phyloP scores from a whole-genome alignment of 2,797 vertebrate genomes.

The Neopelma chrysocephalum region DNA sequence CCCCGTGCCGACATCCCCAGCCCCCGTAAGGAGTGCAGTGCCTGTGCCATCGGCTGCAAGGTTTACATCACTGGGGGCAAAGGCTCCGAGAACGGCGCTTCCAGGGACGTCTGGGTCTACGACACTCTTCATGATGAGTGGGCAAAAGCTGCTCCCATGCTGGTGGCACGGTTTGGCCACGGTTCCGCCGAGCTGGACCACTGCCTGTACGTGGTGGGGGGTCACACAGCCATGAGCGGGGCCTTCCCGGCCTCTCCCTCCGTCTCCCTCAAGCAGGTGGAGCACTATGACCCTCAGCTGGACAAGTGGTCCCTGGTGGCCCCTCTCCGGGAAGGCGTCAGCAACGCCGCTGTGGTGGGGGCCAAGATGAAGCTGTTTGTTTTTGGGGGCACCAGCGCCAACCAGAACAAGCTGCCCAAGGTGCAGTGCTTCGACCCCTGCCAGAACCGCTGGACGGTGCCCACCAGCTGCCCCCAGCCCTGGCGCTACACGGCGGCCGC shows the following conservation, averaged over 20 bases:
- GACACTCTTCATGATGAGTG: slow-evolving; percentile 96
- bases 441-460: slow-evolving; percentile 96
- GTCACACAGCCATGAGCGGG: slow-evolving; percentile 92
- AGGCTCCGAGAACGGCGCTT: slow-evolving; percentile 95
- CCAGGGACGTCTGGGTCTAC: slow-evolving; percentile 97
- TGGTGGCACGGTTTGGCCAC: slow-evolving; percentile 96
- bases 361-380: slow-evolving; percentile 96
- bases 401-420: slow-evolving; percentile 96
- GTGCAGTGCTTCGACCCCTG: slow-evolving; percentile 96
- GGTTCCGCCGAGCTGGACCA: slow-evolving; percentile 96
- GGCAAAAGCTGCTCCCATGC: slow-evolving; percentile 97
- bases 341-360: slow-evolving; percentile 96
- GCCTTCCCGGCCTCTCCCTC: slow-evolving; percentile 95
- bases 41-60: slow-evolving; percentile 96
- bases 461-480: slow-evolving; percentile 93
- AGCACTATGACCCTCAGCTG: slow-evolving; percentile 92
- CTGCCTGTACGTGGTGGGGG: slow-evolving; percentile 94
- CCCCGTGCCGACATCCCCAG: slow-evolving; percentile 97
- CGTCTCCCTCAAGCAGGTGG: slow-evolving; percentile 96
- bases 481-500: slow-evolving; percentile 98
- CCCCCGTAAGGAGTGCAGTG: slow-evolving; percentile 97
- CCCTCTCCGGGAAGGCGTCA: slow-evolving; percentile 93
- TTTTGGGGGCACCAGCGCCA: slow-evolving; percentile 94
- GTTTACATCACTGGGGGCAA: slow-evolving; percentile 96
- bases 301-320: slow-evolving; percentile 99